A percentile compares a stretch with the other conserved stretches of the same genome.
phyloP scores from a whole-genome alignment of 2,888 invertebrate genomes.

The Hermodice carunculata region DNA sequence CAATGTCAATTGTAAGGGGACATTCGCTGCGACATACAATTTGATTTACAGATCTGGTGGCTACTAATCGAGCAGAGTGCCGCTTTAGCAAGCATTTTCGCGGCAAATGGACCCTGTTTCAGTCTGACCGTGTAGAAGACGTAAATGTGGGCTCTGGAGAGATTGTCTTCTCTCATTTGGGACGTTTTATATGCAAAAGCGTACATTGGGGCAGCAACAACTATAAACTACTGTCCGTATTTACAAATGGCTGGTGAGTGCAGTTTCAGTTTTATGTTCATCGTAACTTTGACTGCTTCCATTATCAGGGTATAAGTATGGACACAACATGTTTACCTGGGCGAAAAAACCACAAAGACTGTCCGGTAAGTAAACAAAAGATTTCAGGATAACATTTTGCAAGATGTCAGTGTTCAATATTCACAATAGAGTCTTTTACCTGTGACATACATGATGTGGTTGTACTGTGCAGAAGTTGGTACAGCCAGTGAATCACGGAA shows the following conservation, averaged over 20 bases:
- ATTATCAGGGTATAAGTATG: too few relatives aligned
- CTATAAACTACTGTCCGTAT: constrained; percentile 58
- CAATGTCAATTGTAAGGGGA: too few relatives aligned
- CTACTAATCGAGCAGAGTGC: constrained; percentile 40
- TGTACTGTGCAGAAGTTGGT: too few relatives aligned
- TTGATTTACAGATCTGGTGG: constrained; percentile 24
- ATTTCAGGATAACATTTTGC: too few relatives aligned
- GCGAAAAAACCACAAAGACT: too few relatives aligned
- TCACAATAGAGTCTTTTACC: too few relatives aligned
- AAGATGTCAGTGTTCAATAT: too few relatives aligned
- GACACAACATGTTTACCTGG: too few relatives aligned
- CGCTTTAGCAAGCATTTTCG: constrained; percentile 50
- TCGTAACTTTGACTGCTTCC: not conserved
- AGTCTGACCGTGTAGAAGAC: constrained; percentile 47
- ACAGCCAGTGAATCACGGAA: too few relatives aligned
- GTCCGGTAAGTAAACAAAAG: too few relatives aligned
- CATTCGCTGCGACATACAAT: not conserved
- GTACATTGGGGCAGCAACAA: constrained; percentile 47
- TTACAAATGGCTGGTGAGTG: constrained; percentile 63
- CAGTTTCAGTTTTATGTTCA: not conserved
- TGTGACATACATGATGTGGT: too few relatives aligned
- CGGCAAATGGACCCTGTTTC: constrained; percentile 59
- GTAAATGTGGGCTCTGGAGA: constrained; percentile 52
- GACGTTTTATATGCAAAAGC: constrained; percentile 55
- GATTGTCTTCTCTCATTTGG: constrained; percentile 52